Conservation (phyloP, 2,888 invertebrate genomes). For the Campopleginae sp. region DNA sequence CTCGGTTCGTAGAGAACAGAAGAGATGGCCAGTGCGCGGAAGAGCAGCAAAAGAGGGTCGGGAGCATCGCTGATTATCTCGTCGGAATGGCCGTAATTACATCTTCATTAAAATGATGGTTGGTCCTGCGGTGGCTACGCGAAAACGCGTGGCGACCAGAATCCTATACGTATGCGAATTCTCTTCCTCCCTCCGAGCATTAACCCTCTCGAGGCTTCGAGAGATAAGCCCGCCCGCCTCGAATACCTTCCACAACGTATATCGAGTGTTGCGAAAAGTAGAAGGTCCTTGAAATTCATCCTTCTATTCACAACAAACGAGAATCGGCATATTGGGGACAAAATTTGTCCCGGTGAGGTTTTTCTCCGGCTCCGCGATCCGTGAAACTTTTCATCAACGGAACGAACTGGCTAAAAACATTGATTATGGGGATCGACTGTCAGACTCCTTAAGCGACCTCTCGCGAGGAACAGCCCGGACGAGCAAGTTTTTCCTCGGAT, state of each 20-base stretch:
- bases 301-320: not conserved
- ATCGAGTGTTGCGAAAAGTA: not conserved
- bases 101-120: slow-evolving; percentile 83
- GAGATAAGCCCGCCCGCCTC: slow-evolving; percentile 19
- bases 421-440: too few species aligned
- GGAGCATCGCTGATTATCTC: slow-evolving; percentile 78
- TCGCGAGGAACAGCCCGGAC: too few species aligned
- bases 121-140: slow-evolving; percentile 72
- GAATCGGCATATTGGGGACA: too few species aligned
- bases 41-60: slow-evolving; percentile 60
- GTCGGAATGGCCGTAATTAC: slow-evolving; percentile 82
- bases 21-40: not conserved
- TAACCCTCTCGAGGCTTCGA: slow-evolving; percentile 27
- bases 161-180: slow-evolving; percentile 49
- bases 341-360: too few species aligned
- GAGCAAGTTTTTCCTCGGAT: not conserved
- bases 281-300: not conserved
- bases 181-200: not conserved
- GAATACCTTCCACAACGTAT: not conserved
- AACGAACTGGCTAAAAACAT: too few species aligned
- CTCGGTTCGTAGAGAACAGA: not conserved
- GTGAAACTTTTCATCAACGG: too few species aligned
- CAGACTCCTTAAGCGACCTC: too few species aligned
- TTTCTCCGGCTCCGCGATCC: too few species aligned
- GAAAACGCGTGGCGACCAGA: slow-evolving; percentile 62